Conservation (phyloP, 2,797 vertebrate genomes). For the Acipenser ruthenus region DNA sequence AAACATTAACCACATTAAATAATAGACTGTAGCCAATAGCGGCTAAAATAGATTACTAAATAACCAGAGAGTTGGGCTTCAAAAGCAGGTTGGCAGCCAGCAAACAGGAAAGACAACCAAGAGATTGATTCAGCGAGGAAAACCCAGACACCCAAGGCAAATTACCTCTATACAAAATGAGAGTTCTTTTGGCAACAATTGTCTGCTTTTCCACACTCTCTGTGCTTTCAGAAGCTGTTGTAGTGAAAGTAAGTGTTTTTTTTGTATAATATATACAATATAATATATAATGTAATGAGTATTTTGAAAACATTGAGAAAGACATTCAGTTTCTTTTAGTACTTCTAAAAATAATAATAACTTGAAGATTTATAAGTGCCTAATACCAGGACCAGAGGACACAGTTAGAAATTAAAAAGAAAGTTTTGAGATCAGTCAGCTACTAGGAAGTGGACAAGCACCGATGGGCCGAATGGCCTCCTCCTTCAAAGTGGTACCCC, state of each 20-base stretch:
- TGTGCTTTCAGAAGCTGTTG: conserved; percentile 47
- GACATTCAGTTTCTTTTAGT: too few relatives aligned
- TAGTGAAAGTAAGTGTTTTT: conserved; percentile 51
- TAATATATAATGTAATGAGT: too few relatives aligned
- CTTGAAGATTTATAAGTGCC: too few relatives aligned
- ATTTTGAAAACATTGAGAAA: too few relatives aligned
- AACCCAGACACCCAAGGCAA: conserved; percentile 12
- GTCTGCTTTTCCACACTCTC: conserved; percentile 43
- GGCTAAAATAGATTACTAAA: neutral
- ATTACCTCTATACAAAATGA: conserved; percentile 42
- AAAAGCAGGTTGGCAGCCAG: conserved; percentile 38
- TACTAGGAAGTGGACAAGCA: too few relatives aligned
- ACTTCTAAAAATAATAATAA: too few relatives aligned
- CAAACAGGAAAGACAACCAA: conserved; percentile 28
- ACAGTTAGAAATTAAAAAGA: too few relatives aligned
- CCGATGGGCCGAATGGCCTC: too few relatives aligned
- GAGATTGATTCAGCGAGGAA: conserved; percentile 20
- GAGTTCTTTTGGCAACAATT: conserved; percentile 34
- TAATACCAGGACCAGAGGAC: too few relatives aligned
- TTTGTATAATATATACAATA: neutral
- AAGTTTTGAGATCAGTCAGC: too few relatives aligned
- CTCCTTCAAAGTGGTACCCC: too few relatives aligned
- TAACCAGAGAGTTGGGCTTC: conserved; percentile 23
- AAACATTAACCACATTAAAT: conserved; percentile 58
- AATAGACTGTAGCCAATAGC: conserved; percentile 36